Evolutionary conservation across 2,113 vertebrate genomes (phyloP), one percentile per base, ranked within the genome.

Genomic region (Dasyornis broadbenti): DNA sequence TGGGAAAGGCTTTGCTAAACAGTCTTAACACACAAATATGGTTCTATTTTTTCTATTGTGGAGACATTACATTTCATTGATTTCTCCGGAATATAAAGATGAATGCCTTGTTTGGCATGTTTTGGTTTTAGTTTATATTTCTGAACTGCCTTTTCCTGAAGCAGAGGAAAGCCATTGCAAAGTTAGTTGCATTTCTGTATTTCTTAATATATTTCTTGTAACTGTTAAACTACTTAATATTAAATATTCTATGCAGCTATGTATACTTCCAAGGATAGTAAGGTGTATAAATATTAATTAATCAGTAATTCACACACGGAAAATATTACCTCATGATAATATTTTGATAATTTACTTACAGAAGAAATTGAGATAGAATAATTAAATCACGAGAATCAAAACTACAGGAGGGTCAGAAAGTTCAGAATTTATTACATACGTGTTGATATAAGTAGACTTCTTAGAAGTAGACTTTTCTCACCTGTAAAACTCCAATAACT

Each of bases 51-150:
- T 66, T 13, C 26, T 79, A 9, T n/a, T 79, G 13, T 79, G 26
- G 11, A 82, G 8, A 31, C 20, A 88, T 53, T 53, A 47, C 2
- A 56, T 88, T 85, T 52, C 71, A 71, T 59, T 78, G 17, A n/a
- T 88, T 84, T 82, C 57, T 63, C 22, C 71, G 54, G 1, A 82
- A 82, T 66, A 82, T 71, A 70, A 64, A 88, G 35, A 13, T 2
- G 1, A 68, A 26, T 6, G 0, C 4, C 13, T 77, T 61, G 13
- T 77, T 52, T 65, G 6, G 18, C 0, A 6, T 60, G 28, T 49
- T 94, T 54, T 82, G 33, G 6, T 71, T 89, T 72, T 66, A 42
- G 17, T 42, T 47, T 49, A 3, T 85, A 31, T 75, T 75, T 85
- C 31, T 85, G 22, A 82, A 71, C 13, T 66, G 19, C 9, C 7